A percentile compares a stretch with the other conserved stretches of the same genome.
phyloP scores from a whole-genome alignment of 2,888 invertebrate genomes.

The Panorpa germanica region DNA sequence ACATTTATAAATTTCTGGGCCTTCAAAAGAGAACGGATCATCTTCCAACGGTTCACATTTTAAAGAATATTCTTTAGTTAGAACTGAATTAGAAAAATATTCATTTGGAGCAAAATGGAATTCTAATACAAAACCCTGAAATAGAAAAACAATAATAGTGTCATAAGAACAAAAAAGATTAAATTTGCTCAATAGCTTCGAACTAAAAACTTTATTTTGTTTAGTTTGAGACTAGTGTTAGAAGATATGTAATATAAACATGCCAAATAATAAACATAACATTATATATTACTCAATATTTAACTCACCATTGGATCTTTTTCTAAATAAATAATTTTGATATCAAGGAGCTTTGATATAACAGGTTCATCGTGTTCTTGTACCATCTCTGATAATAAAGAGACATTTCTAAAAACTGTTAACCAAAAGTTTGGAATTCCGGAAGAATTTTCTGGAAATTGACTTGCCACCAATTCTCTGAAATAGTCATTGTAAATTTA shows the following conservation, averaged over 20 bases:
- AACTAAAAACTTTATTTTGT: no score
- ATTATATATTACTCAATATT: no score
- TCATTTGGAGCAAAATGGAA: constrained; percentile 73
- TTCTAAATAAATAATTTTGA: no score
- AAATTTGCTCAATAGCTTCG: no score
- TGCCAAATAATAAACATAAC: no score
- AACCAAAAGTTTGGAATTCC: constrained; percentile 95
- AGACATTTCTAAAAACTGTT: constrained; percentile 82
- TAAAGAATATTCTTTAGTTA: constrained; percentile 68
- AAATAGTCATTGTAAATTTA: no score
- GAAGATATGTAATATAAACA: no score
- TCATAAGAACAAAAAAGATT: no score
- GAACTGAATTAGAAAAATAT: constrained; percentile 45
- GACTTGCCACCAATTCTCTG: no score
- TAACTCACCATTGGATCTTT: no score
- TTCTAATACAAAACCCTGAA: constrained; percentile 40
- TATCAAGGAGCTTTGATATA: constrained; percentile 63
- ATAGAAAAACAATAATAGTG: no score
- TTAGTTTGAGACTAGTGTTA: no score
- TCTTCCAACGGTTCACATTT: constrained; percentile 53
- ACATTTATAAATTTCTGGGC: constrained; percentile 71
- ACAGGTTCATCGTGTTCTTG: constrained; percentile 80
- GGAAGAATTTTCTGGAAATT: constrained; percentile 26
- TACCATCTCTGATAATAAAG: constrained; percentile 72
- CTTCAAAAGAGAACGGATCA: constrained; percentile 71